Percentiles rank a stretch among this genome's conserved stretches.
Evolutionary conservation across 2,113 vertebrate species (phyloP).

Genomic region (Neodon shergylaensis): DNA sequence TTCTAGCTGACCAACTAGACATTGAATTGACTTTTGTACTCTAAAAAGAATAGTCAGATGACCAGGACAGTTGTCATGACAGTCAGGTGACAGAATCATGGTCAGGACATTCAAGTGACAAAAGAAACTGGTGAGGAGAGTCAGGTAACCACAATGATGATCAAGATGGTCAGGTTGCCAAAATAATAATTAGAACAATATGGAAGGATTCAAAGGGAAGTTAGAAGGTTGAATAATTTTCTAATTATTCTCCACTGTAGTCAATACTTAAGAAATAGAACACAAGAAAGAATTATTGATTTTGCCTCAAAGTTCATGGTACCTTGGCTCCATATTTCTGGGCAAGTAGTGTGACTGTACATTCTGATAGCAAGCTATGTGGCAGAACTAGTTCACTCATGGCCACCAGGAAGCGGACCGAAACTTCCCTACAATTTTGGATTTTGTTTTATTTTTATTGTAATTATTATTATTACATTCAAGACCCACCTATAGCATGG

Average conservation of each 20-base stretch:
- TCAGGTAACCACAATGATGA: neutral
- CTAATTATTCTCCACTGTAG: neutral
- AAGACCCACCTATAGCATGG: neutral
- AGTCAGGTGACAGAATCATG: neutral
- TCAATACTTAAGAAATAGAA: neutral
- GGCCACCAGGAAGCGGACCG: neutral
- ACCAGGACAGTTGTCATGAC: too few species aligned
- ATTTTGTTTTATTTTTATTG: neutral
- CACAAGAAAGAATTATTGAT: neutral
- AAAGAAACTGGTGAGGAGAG: neutral
- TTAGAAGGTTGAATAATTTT: neutral
- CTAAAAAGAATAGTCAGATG: neutral
- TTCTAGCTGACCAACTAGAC: neutral
- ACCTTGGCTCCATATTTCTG: neutral
- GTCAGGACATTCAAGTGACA: neutral
- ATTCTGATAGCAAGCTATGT: too few species aligned
- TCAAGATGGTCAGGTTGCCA: neutral
- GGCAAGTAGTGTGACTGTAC: neutral
- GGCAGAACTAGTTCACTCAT: neutral
- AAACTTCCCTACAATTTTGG: neutral
- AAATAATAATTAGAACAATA: neutral
- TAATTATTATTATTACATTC: neutral
- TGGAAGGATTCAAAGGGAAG: too few species aligned
- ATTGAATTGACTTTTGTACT: neutral
- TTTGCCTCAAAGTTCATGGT: neutral